Percentiles rank a stretch among this genome's conserved stretches.
These are phyloP conservation scores for Gopherus flavomarginatus DNA, from an alignment of 2,113 vertebrate genomes.

Conservation along the genomic window DNA sequence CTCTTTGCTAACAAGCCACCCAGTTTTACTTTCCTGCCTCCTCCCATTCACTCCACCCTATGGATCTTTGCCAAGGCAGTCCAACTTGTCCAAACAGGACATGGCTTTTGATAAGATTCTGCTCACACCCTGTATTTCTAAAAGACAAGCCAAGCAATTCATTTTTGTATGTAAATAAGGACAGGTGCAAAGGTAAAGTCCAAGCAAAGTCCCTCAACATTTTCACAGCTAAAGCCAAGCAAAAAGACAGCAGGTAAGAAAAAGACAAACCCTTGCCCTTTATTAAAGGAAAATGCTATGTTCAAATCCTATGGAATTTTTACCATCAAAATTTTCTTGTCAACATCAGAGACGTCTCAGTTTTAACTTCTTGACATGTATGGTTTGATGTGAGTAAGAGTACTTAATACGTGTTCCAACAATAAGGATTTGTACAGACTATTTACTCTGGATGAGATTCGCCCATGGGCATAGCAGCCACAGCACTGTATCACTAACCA, in stretches of 20 bases:
- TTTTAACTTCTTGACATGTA: conserved; percentile 17
- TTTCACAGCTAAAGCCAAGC: conserved; percentile 3
- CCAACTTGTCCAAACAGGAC: conserved; percentile 86
- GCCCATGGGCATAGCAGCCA: fast-evolving
- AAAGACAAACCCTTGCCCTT: background rate
- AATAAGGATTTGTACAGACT: background rate
- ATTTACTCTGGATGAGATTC: background rate
- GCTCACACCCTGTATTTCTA: conserved; percentile 82
- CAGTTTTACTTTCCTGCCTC: conserved; percentile 82
- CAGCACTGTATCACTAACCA: background rate
- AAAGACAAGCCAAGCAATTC: conserved; percentile 79
- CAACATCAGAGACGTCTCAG: background rate
- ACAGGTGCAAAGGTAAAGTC: conserved; percentile 78
- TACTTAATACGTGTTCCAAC: background rate
- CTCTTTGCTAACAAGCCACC: conserved; percentile 76
- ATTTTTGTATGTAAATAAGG: conserved; percentile 80
- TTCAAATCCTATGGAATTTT: conserved; percentile 4
- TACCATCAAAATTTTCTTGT: background rate
- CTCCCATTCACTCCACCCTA: conserved; percentile 82
- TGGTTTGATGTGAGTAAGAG: background rate
- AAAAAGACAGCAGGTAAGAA: background rate
- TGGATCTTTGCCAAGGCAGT: conserved; percentile 79
- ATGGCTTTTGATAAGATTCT: conserved; percentile 81
- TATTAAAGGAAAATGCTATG: background rate
- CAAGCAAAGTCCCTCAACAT: conserved; percentile 43